Conservation (phyloP, 1,140 invertebrate species). For the Sitophilus oryzae region DNA sequence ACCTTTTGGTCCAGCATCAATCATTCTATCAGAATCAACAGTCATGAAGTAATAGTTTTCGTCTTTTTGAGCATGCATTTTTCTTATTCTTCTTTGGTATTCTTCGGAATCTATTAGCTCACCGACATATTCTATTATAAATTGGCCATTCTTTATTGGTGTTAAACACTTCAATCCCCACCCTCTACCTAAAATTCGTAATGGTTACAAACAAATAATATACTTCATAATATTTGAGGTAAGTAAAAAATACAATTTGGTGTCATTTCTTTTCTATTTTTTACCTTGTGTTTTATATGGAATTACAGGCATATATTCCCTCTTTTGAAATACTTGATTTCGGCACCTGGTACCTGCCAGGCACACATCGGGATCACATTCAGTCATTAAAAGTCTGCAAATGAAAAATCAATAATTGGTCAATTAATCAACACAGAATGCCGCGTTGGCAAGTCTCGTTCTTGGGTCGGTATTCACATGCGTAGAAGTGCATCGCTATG, state of each 20-base stretch:
- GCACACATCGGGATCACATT: constrained; percentile 80
- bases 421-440: too few species aligned
- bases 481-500: too few species aligned
- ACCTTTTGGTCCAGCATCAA: constrained; percentile 93
- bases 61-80: constrained; percentile 76
- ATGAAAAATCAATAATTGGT: too few species aligned
- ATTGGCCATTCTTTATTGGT: constrained; percentile 72
- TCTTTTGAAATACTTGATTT: constrained; percentile 82
- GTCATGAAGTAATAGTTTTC: constrained; percentile 94
- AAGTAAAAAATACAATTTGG: too few species aligned
- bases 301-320: constrained; percentile 70
- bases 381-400: constrained; percentile 74
- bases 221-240: too few species aligned
- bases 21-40: constrained; percentile 81
- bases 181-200: constrained; percentile 54
- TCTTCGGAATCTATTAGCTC: constrained; percentile 91
- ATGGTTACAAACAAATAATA: background rate
- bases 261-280: too few species aligned
- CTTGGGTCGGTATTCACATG: too few species aligned
- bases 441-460: too few species aligned
- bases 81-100: constrained; percentile 69
- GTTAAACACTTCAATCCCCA: constrained; percentile 79
- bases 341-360: constrained; percentile 72
- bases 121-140: constrained; percentile 94
- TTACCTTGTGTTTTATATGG: constrained; percentile 65